phyloP scores from a whole-genome alignment of 2,797 vertebrate genomes.

The Hoplostethus mediterraneus region DNA sequence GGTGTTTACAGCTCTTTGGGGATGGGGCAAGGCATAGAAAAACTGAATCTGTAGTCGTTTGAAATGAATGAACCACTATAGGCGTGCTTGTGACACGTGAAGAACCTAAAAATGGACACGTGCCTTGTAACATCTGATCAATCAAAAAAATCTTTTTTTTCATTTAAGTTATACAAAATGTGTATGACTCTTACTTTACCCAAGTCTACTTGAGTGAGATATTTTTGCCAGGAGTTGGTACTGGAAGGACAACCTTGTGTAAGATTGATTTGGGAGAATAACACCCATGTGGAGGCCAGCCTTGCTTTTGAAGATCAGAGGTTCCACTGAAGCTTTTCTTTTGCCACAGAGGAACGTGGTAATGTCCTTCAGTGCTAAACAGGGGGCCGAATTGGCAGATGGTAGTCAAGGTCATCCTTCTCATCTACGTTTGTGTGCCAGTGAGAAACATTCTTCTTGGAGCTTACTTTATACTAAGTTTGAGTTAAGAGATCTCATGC shows the following conservation, averaged over 20 bases:
- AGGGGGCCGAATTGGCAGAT: conserved; percentile 54
- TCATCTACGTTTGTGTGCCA: conserved; percentile 44
- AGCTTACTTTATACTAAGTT: conserved; percentile 5
- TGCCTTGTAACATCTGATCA: too few relatives aligned
- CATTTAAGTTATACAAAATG: conserved; percentile 18
- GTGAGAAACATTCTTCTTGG: not conserved
- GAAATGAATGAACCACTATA: too few relatives aligned
- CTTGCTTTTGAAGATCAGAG: conserved; percentile 20
- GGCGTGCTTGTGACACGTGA: too few relatives aligned
- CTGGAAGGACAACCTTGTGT: conserved; percentile 34
- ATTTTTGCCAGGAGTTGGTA: conserved; percentile 18
- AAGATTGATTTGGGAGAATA: conserved; percentile 44
- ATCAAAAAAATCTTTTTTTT: too few relatives aligned
- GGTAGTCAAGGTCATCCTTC: conserved; percentile 61
- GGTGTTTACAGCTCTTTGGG: too few relatives aligned
- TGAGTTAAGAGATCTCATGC: conserved; percentile 1
- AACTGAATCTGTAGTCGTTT: too few relatives aligned
- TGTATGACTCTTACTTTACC: not conserved
- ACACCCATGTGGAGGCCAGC: conserved; percentile 32
- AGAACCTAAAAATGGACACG: too few relatives aligned
- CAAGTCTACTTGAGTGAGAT: not conserved
- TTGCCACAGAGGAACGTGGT: too few relatives aligned
- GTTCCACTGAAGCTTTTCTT: conserved; percentile 2
- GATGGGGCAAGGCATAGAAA: too few relatives aligned
- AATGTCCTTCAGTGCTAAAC: conserved; percentile 30